phyloP scores from a whole-genome alignment of 2,888 invertebrate species.

The Euplexia lucipara region DNA sequence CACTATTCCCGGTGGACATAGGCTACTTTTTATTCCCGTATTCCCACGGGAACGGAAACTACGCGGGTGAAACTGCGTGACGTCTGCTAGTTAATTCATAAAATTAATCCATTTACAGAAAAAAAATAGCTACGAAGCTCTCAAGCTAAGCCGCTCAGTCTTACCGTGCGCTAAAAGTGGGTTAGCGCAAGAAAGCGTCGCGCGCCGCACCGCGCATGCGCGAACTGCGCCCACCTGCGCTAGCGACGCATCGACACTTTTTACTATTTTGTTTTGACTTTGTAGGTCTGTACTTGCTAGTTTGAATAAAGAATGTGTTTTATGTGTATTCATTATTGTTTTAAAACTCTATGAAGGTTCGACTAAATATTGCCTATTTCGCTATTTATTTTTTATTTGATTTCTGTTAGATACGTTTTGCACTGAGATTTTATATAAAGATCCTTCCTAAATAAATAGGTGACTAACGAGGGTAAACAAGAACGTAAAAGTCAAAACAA shows the following conservation, averaged over 20 bases:
- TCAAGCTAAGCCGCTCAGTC: slow-evolving; percentile 67
- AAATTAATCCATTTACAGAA: no score
- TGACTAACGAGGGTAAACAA: no score
- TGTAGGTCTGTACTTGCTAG: slow-evolving; percentile 33
- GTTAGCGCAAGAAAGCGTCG: slow-evolving; percentile 87
- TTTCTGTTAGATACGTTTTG: no score
- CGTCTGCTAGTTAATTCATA: no score
- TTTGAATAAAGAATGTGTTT: slow-evolving; percentile 31
- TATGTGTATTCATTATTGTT: not conserved
- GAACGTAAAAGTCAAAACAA: no score
- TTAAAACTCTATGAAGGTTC: not conserved
- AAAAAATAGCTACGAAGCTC: slow-evolving; percentile 33
- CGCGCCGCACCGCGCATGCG: slow-evolving; percentile 66
- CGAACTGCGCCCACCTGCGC: slow-evolving; percentile 70
- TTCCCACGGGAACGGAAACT: no score
- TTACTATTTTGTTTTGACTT: slow-evolving; percentile 49
- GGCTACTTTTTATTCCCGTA: no score
- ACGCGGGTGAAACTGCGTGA: no score
- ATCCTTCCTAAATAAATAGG: no score
- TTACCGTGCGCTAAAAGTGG: slow-evolving; percentile 77
- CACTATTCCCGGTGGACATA: no score
- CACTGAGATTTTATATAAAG: no score
- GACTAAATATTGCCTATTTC: not conserved
- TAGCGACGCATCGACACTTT: slow-evolving; percentile 36
- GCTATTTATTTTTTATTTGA: not conserved